Evolutionary conservation across 2,888 invertebrate genomes (phyloP).

Genomic region (Drosophila paranaensis): DNA sequence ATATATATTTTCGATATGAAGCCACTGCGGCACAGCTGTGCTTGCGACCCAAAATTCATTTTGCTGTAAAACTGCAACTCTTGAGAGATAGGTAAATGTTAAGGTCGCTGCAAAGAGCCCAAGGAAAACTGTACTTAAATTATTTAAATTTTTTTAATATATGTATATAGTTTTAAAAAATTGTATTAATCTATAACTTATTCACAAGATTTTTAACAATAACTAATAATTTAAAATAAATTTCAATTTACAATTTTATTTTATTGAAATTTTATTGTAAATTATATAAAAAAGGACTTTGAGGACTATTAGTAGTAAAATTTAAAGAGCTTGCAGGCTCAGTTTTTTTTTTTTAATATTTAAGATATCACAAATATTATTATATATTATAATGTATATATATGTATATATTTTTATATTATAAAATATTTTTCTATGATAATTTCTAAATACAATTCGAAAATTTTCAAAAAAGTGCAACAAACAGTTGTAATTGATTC

Average conservation of each 20-base stretch:
- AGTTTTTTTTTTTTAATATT: not conserved
- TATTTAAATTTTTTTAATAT: not conserved
- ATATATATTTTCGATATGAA: not conserved
- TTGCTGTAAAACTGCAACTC: constrained; percentile 16
- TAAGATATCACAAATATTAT: too few species aligned
- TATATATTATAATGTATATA: too few species aligned
- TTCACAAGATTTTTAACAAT: not conserved
- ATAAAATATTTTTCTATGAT: not conserved
- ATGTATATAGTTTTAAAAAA: too few species aligned
- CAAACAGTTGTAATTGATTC: too few species aligned
- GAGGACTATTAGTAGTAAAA: too few species aligned
- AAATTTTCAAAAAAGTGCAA: too few species aligned
- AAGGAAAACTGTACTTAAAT: too few species aligned
- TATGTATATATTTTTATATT: too few species aligned
- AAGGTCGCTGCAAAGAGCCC: not conserved
- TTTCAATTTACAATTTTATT: not conserved
- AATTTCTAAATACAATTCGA: too few species aligned
- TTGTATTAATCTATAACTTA: not conserved
- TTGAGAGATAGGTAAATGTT: constrained; percentile 5
- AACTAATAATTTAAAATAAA: not conserved
- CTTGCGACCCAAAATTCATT: not conserved
- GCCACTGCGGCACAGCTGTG: constrained; percentile 28
- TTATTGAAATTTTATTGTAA: too few species aligned
- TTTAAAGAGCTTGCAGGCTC: not conserved
- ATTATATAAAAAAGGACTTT: too few species aligned